Conservation (phyloP, 1,140 invertebrate species). For the Phenacoccus solenopsis region DNA sequence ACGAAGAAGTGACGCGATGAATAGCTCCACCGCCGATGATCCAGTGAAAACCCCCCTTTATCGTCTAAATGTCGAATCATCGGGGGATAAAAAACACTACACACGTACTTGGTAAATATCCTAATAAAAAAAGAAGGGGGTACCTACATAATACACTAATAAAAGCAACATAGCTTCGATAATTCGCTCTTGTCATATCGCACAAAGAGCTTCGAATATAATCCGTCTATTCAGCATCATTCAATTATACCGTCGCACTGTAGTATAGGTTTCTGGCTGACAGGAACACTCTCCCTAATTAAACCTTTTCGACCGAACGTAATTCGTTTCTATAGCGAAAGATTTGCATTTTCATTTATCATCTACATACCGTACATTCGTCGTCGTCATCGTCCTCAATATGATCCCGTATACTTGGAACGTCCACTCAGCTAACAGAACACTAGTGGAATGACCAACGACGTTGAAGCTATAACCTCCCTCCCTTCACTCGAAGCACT, state of each 20-base stretch:
- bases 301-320: background rate
- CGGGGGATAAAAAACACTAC: background rate
- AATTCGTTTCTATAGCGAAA: background rate
- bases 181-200: background rate
- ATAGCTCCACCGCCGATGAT: no score
- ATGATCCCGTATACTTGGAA: no score
- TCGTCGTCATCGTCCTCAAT: no score
- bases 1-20: background rate
- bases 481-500: no score
- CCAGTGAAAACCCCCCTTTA: no score
- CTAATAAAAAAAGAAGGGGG: background rate
- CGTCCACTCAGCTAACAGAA: no score
- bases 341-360: background rate
- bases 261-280: no score
- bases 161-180: background rate
- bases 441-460: no score
- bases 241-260: no score
- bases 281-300: conserved; percentile 1
- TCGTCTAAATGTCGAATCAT: background rate
- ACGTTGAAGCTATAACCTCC: no score
- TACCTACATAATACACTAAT: background rate
- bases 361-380: no score
- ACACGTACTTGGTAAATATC: background rate
- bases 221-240: background rate
- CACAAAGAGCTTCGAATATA: background rate